These are phyloP conservation scores for Coelogynopora nodosa DNA, from an alignment of 2,888 invertebrate species.

Conservation along the genomic window DNA sequence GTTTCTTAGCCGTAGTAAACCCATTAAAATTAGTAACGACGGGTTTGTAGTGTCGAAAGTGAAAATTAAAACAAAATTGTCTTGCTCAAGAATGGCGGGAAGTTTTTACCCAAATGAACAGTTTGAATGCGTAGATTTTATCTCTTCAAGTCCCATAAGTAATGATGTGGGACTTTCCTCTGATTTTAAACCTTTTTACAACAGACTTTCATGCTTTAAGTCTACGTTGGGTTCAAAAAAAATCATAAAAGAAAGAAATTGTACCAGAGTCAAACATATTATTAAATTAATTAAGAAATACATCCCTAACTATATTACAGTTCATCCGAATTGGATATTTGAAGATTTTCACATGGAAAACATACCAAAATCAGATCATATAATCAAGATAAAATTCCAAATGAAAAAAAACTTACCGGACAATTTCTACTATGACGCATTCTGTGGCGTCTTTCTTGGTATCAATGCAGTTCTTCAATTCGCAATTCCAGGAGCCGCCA, in stretches of 20 bases:
- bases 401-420: not conserved
- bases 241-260: too few species aligned
- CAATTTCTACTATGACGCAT: not conserved
- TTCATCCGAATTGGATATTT: not conserved
- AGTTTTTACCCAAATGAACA: not conserved
- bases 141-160: not conserved
- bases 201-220: too few species aligned
- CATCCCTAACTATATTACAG: too few species aligned
- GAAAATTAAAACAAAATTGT: not conserved
- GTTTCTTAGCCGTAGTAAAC: not conserved
- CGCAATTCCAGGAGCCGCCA: conserved; percentile 14
- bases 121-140: not conserved
- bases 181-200: too few species aligned
- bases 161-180: too few species aligned
- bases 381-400: not conserved
- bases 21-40: not conserved
- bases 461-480: conserved; percentile 36
- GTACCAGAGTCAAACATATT: too few species aligned
- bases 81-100: not conserved
- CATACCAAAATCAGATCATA: not conserved
- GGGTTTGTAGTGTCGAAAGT: not conserved
- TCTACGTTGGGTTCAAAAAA: too few species aligned
- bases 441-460: not conserved
- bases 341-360: not conserved
- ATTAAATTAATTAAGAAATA: too few species aligned